phyloP scores from a whole-genome alignment of 2,888 invertebrate genomes.

The Stenodema calcarata region DNA sequence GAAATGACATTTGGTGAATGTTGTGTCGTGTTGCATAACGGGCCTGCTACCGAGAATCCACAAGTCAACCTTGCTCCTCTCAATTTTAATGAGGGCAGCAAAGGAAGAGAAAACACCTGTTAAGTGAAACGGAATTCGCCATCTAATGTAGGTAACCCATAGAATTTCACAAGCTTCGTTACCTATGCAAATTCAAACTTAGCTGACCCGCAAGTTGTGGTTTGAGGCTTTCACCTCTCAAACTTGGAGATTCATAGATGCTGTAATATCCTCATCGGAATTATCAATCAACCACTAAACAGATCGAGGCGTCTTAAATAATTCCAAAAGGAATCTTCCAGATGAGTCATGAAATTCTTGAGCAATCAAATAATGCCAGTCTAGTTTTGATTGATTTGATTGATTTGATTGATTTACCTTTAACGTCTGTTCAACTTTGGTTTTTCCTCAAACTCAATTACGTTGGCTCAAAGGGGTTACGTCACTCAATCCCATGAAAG shows the following conservation, averaged over 20 bases:
- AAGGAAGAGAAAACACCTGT: conserved; percentile 26
- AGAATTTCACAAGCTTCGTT: conserved; percentile 41
- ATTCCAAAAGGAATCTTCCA: no score
- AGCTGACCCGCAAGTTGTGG: conserved; percentile 13
- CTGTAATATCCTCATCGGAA: background rate
- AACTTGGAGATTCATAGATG: background rate
- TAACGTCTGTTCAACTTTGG: no score
- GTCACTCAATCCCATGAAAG: no score
- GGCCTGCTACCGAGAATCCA: background rate
- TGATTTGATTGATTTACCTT: no score
- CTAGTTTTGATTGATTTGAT: no score
- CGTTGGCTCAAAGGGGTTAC: no score
- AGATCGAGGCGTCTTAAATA: no score
- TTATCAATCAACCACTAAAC: background rate
- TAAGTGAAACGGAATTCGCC: conserved; percentile 28
- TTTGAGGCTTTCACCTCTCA: conserved; percentile 4
- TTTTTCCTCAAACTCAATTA: no score
- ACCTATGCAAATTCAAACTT: conserved; percentile 41
- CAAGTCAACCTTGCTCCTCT: background rate
- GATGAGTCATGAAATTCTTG: no score
- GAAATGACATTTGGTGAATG: background rate
- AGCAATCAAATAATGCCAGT: no score
- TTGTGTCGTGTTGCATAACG: background rate
- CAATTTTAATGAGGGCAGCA: conserved; percentile 16
- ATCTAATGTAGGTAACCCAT: background rate